Evolutionary conservation across 2,888 invertebrate species (phyloP).

Genomic region (Patella ulyssiponensis): DNA sequence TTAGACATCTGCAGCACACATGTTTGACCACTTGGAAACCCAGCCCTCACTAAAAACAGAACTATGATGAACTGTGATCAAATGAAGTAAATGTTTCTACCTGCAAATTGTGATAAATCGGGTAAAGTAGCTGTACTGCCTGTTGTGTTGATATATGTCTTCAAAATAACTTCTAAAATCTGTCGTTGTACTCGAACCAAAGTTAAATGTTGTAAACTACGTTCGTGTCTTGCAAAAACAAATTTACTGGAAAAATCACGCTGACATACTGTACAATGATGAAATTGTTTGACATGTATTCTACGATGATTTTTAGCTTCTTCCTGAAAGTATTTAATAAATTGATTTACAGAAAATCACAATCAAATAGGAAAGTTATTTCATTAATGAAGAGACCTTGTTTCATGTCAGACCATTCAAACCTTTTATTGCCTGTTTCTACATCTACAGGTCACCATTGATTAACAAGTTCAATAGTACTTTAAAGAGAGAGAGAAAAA

Average conservation of each 20-base stretch:
- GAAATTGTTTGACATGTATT: neutral
- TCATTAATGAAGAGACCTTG: too few relatives aligned
- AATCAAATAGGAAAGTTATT: too few relatives aligned
- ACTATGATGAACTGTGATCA: too few relatives aligned
- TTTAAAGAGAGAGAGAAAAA: too few relatives aligned
- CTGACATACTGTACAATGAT: neutral
- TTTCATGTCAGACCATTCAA: too few relatives aligned
- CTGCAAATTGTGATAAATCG: conserved; percentile 3
- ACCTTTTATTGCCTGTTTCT: too few relatives aligned
- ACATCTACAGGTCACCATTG: too few relatives aligned
- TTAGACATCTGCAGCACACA: too few relatives aligned
- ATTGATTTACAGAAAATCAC: too few relatives aligned
- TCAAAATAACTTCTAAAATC: neutral
- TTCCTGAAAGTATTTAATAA: neutral
- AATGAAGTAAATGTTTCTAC: neutral
- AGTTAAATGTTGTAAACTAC: neutral
- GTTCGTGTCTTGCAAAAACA: neutral
- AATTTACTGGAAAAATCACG: neutral
- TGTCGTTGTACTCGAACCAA: neutral
- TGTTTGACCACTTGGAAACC: too few relatives aligned
- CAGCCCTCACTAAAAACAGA: too few relatives aligned
- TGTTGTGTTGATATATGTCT: neutral
- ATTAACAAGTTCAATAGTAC: too few relatives aligned
- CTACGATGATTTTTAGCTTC: neutral
- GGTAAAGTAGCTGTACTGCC: neutral